These are phyloP conservation scores for Euzetes globulus DNA, from an alignment of 2,888 invertebrate genomes.

Conservation along the genomic window DNA sequence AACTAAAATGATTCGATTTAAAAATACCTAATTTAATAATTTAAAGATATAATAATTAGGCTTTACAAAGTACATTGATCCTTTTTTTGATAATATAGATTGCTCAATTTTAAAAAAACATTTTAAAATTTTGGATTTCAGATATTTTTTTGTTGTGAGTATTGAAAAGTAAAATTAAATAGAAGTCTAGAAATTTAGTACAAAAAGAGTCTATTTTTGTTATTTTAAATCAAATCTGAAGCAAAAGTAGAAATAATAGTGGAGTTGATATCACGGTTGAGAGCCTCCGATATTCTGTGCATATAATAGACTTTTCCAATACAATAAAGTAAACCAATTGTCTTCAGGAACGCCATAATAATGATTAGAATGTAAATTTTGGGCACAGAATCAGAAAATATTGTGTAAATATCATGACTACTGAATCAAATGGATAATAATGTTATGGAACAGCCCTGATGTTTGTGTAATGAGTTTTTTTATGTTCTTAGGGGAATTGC, in stretches of 20 bases:
- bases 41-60: no score
- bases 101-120: no score
- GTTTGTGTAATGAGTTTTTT: neutral
- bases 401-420: neutral
- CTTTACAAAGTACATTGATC: no score
- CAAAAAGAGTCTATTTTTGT: neutral
- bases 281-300: neutral
- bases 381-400: neutral
- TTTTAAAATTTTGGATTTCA: no score
- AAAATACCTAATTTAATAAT: no score
- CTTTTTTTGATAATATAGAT: no score
- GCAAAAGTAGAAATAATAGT: neutral
- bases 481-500: no score
- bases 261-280: neutral
- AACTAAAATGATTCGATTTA: no score
- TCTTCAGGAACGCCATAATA: neutral
- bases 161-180: neutral
- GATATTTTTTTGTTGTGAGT: neutral
- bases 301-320: neutral
- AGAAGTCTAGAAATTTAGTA: neutral
- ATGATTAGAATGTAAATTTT: conserved; percentile 13
- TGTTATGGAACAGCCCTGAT: neutral
- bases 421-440: neutral
- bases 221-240: no score
- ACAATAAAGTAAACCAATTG: neutral